These are phyloP conservation scores for Epinotia demarniana DNA, from an alignment of 2,888 invertebrate genomes.

Conservation along the genomic window DNA sequence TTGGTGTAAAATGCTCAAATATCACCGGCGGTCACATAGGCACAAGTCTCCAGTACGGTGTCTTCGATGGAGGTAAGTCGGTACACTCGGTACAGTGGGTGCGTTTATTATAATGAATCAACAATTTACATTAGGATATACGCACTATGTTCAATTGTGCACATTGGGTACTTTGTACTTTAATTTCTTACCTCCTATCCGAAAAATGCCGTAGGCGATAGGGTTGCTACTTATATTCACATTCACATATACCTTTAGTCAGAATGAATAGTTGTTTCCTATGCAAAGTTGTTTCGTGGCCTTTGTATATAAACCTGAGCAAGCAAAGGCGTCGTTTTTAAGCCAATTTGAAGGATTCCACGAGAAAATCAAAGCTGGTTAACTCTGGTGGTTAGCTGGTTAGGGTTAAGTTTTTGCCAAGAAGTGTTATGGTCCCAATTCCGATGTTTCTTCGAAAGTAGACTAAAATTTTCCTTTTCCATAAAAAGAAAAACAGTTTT, in stretches of 20 bases:
- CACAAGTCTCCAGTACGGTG: slow-evolving; percentile 82
- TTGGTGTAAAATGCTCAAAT: slow-evolving; percentile 83
- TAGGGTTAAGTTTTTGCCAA: too few species aligned
- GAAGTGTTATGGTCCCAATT: too few species aligned
- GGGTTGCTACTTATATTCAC: too few species aligned
- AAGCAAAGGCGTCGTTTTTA: too few species aligned
- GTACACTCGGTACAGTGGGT: slow-evolving; percentile 48
- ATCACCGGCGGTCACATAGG: slow-evolving; percentile 82
- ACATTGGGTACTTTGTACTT: background rate
- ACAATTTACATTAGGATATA: background rate
- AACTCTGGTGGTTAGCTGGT: too few species aligned
- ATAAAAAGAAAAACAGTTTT: too few species aligned
- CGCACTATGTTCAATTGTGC: background rate
- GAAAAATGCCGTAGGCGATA: background rate
- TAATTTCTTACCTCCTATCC: background rate
- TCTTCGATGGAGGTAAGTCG: slow-evolving; percentile 80
- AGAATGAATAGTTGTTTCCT: background rate
- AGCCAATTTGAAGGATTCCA: too few species aligned
- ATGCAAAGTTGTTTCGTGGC: background rate
- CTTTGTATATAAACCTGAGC: too few species aligned
- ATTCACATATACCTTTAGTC: too few species aligned
- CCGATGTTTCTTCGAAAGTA: too few species aligned
- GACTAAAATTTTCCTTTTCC: too few species aligned
- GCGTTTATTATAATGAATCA: background rate
- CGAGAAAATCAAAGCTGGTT: too few species aligned